Evolutionary conservation across 2,888 invertebrate genomes (phyloP).

Genomic region (Diarsia rubi): DNA sequence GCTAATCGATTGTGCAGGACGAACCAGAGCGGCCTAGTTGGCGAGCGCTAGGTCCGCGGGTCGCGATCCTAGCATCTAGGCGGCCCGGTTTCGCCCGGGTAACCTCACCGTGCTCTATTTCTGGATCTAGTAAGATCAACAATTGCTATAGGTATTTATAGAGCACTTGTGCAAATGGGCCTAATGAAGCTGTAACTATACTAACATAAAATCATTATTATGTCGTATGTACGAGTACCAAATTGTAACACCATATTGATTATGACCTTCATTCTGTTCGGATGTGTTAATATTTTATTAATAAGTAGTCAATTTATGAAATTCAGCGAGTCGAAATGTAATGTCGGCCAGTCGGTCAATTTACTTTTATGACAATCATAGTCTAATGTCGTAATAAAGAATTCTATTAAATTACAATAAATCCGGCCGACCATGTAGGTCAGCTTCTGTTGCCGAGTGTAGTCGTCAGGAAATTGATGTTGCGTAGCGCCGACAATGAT

Average conservation of each 20-base stretch:
- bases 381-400: slow-evolving; percentile 32
- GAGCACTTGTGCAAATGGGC: slow-evolving; percentile 50
- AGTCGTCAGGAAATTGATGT: slow-evolving; percentile 78
- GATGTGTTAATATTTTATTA: slow-evolving; percentile 6
- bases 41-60: slow-evolving; percentile 76
- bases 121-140: slow-evolving; percentile 73
- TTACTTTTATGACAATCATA: slow-evolving; percentile 35
- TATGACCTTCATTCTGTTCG: neutral
- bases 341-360: slow-evolving; percentile 15
- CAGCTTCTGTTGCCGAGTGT: slow-evolving; percentile 66
- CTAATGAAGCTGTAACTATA: slow-evolving; percentile 39
- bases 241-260: neutral
- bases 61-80: slow-evolving; percentile 79
- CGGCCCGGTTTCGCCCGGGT: slow-evolving; percentile 79
- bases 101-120: slow-evolving; percentile 80
- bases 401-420: slow-evolving; percentile 70
- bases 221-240: neutral
- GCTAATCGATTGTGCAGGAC: slow-evolving; percentile 84
- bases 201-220: slow-evolving; percentile 3
- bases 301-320: slow-evolving; percentile 16
- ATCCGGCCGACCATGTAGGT: slow-evolving; percentile 78
- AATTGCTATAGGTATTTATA: slow-evolving; percentile 66
- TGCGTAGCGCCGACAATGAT: slow-evolving; percentile 77
- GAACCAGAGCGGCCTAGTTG: slow-evolving; percentile 85
- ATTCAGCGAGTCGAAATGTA: neutral